Conservation (phyloP, 2,888 invertebrate species). For the Aricia artaxerxes region DNA sequence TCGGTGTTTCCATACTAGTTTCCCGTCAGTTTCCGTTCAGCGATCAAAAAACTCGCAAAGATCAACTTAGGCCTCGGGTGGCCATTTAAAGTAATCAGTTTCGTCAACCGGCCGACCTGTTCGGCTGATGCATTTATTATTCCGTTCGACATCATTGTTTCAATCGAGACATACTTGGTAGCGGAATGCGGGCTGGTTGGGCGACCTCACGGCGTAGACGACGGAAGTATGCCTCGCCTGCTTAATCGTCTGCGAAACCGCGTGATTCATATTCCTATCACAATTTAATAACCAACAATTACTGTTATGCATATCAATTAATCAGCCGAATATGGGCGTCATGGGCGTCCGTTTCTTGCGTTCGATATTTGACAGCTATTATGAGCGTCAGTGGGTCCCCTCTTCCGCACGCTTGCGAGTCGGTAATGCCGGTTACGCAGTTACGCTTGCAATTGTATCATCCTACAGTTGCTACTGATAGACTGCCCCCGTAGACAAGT, state of each 20-base stretch:
- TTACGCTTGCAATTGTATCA: background rate
- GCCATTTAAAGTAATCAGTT: conserved; percentile 37
- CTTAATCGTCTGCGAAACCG: conserved; percentile 45
- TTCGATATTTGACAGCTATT: conserved; percentile 42
- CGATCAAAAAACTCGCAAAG: background rate
- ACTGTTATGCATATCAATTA: conserved; percentile 58
- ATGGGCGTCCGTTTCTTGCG: background rate
- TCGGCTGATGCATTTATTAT: conserved; percentile 63
- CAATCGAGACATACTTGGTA: conserved; percentile 64
- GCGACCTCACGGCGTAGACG: conserved; percentile 50
- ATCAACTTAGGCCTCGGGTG: conserved; percentile 1
- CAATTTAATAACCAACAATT: conserved; percentile 49
- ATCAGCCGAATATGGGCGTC: conserved; percentile 49
- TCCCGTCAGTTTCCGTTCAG: background rate
- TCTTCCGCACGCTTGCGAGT: background rate
- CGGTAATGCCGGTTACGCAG: conserved; percentile 1
- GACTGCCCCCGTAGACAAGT: too few relatives aligned
- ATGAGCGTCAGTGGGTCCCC: conserved; percentile 31
- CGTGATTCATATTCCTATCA: conserved; percentile 61
- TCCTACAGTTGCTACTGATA: background rate
- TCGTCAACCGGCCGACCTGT: conserved; percentile 38
- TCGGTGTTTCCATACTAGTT: background rate
- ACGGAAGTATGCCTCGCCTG: conserved; percentile 52
- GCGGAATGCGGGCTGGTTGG: conserved; percentile 63
- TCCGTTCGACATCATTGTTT: conserved; percentile 58